Conservation (phyloP, 30 jellyfish, hydroid and myxozoan species). For the Hydra vulgaris region DNA sequence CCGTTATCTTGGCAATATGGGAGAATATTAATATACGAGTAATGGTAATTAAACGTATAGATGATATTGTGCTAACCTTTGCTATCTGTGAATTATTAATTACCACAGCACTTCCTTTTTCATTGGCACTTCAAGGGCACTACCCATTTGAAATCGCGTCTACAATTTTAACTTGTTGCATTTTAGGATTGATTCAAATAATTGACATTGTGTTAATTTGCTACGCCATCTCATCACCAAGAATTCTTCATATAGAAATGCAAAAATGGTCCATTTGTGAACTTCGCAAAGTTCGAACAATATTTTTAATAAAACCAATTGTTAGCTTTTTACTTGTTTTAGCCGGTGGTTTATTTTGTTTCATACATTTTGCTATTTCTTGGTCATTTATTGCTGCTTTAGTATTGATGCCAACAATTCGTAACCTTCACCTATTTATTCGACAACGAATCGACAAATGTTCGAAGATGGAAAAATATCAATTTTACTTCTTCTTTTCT, state of each 20-base stretch:
- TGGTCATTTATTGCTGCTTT: conserved; percentile 26
- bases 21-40: conserved; percentile 23
- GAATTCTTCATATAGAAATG: conserved; percentile 25
- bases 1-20: conserved; percentile 26
- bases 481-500: conserved; percentile 11
- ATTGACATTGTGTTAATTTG: conserved; percentile 7
- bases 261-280: conserved; percentile 12
- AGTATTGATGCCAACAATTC: conserved; percentile 9
- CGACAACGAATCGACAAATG: neutral
- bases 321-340: conserved; percentile 5
- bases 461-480: conserved; percentile 14
- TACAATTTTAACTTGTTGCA: neutral
- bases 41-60: conserved; percentile 17
- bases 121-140: conserved; percentile 32
- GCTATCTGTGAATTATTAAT: neutral
- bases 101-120: conserved; percentile 16
- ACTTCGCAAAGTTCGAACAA: conserved; percentile 6
- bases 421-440: neutral
- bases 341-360: conserved; percentile 9
- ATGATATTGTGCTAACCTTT: conserved; percentile 14
- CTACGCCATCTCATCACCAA: conserved; percentile 16
- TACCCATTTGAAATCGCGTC: conserved; percentile 11
- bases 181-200: neutral
- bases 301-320: neutral
- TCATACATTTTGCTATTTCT: conserved; percentile 7